Evolutionary conservation across 2,797 vertebrate species (phyloP).

Genomic region (Galago senegalensis): DNA sequence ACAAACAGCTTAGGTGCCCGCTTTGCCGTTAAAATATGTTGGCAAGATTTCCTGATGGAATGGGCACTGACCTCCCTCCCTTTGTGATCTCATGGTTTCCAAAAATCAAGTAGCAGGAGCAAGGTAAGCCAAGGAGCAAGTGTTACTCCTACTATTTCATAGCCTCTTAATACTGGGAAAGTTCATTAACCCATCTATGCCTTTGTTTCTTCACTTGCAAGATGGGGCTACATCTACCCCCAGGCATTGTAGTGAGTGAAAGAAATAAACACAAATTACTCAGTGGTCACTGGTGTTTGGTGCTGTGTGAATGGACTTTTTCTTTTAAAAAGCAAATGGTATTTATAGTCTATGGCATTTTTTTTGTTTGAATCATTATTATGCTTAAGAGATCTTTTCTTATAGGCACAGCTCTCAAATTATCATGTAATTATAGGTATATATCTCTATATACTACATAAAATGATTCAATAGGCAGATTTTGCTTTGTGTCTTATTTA

Average conservation of each 20-base stretch:
- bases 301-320: background rate
- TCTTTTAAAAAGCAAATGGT: slow-evolving; percentile 18
- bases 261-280: background rate
- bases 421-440: slow-evolving; percentile 47
- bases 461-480: slow-evolving; percentile 45
- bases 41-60: background rate
- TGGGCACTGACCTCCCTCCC: background rate
- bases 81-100: background rate
- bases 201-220: background rate
- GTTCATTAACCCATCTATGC: background rate
- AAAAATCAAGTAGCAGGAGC: background rate
- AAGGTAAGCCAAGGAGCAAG: background rate
- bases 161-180: background rate
- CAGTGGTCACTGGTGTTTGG: background rate
- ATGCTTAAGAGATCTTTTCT: slow-evolving; percentile 42
- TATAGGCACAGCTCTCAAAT: background rate
- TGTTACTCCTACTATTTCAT: background rate
- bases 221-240: background rate
- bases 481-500: slow-evolving; percentile 65
- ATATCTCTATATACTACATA: slow-evolving; percentile 44
- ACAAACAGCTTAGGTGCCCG: background rate
- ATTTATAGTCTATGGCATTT: slow-evolving; percentile 8
- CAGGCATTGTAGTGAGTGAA: background rate
- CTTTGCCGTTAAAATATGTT: background rate
- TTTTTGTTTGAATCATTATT: background rate